These are phyloP conservation scores for Drosophila nikananu DNA, from an alignment of 1,140 invertebrate genomes.

Conservation along the genomic window DNA sequence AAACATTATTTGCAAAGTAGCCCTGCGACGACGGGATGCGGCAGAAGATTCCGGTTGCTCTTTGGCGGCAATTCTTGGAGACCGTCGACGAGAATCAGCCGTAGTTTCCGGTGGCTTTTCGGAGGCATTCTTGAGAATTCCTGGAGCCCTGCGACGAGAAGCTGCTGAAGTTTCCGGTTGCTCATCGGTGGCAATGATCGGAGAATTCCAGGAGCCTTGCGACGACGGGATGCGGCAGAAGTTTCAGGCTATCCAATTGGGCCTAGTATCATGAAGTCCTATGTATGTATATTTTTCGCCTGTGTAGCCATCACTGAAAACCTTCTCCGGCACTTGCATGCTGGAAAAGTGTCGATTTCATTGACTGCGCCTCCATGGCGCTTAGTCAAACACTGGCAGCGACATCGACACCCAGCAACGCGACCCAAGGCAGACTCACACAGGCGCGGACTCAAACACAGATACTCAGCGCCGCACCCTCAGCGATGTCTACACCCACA, in stretches of 20 bases:
- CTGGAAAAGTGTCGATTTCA: slow-evolving; percentile 57
- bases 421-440: slow-evolving; percentile 30
- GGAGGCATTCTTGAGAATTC: too few species aligned
- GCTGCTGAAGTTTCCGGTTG: too few species aligned
- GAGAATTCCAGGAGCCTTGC: too few species aligned
- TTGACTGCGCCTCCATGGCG: slow-evolving; percentile 53
- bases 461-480: slow-evolving; percentile 8
- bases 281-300: background rate
- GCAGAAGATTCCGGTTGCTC: too few species aligned
- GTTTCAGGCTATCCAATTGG: background rate
- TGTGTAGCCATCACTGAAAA: slow-evolving; percentile 13
- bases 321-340: slow-evolving; percentile 36
- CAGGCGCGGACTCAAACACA: background rate
- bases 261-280: background rate
- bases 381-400: slow-evolving; percentile 73
- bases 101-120: too few species aligned
- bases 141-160: too few species aligned
- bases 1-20: too few species aligned
- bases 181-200: too few species aligned
- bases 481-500: background rate
- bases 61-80: too few species aligned
- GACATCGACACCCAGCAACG: slow-evolving; percentile 67
- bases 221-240: too few species aligned
- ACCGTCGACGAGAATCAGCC: too few species aligned
- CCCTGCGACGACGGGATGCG: too few species aligned